phyloP scores from a whole-genome alignment of 2,113 vertebrate species.

The Carettochelys insculpta region DNA sequence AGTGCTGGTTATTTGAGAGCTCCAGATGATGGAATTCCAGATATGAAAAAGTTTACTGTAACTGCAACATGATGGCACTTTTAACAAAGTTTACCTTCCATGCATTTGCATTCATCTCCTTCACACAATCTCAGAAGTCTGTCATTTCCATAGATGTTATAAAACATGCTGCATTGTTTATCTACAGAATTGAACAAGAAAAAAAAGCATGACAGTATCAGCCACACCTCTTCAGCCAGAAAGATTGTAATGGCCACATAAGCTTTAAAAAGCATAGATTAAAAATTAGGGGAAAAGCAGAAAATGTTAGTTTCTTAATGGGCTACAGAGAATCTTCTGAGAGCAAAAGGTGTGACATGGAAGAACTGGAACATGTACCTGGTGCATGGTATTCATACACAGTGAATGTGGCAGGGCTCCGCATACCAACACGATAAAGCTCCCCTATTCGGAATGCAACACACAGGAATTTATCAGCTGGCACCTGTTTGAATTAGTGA shows the following conservation, averaged over 20 bases:
- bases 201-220: background rate
- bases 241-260: background rate
- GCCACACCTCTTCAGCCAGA: fast-evolving
- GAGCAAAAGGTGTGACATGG: background rate
- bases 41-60: too few species aligned
- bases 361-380: slow-evolving; percentile 64
- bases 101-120: slow-evolving; percentile 85
- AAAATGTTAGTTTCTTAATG: background rate
- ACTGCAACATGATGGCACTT: background rate
- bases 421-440: slow-evolving; percentile 79
- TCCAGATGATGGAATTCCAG: too few species aligned
- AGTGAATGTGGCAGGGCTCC: slow-evolving; percentile 79
- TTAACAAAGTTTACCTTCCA: slow-evolving; percentile 83
- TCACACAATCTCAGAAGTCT: slow-evolving; percentile 86
- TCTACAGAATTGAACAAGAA: slow-evolving; percentile 73
- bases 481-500: slow-evolving; percentile 75
- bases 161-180: slow-evolving; percentile 82
- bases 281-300: background rate
- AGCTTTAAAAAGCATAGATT: background rate
- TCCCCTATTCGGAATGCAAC: slow-evolving; percentile 81
- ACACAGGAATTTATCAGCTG: slow-evolving; percentile 75
- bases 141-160: slow-evolving; percentile 76
- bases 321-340: background rate
- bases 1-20: too few species aligned
- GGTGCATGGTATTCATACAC: slow-evolving; percentile 84